These are phyloP conservation scores for Dermochelys coriacea DNA, from an alignment of 2,797 vertebrate species.

Conservation along the genomic window DNA sequence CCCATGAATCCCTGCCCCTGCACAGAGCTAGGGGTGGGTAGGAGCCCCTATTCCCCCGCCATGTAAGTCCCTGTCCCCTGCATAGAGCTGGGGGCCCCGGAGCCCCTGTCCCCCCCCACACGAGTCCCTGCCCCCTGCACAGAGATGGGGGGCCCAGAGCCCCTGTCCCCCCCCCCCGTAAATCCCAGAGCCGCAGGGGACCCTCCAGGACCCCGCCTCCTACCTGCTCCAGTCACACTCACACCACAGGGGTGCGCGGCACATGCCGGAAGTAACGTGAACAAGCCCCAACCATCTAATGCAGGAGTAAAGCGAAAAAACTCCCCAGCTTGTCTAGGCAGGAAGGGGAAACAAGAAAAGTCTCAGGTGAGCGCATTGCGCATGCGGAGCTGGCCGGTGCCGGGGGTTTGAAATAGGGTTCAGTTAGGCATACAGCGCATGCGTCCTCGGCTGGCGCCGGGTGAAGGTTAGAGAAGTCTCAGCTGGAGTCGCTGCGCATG, in stretches of 20 bases:
- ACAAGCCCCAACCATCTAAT: accelerated
- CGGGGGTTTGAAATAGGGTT: not conserved
- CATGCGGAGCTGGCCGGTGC: accelerated
- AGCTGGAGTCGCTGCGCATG: not conserved
- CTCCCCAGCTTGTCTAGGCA: accelerated
- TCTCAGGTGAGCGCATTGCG: accelerated
- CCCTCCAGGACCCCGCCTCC: no score
- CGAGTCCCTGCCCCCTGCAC: not conserved
- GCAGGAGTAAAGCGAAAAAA: not conserved
- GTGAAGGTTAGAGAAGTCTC: accelerated
- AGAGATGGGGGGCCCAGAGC: not conserved
- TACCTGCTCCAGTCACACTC: not conserved
- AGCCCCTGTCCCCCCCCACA: no score
- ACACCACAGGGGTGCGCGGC: not conserved
- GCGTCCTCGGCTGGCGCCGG: not conserved
- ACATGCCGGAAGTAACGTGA: not conserved
- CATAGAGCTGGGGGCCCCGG: no score
- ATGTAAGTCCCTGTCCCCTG: not conserved
- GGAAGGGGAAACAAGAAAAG: accelerated
- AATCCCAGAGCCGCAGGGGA: no score
- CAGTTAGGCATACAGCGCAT: accelerated
- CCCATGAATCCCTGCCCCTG: not conserved
- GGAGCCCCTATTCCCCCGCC: no score
- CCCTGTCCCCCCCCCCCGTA: no score
- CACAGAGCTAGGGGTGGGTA: not conserved